A percentile compares a stretch with the other conserved stretches of the same genome.
These are phyloP conservation scores for Phoebastria nigripes DNA, from an alignment of 2,797 vertebrate genomes.

Conservation along the genomic window DNA sequence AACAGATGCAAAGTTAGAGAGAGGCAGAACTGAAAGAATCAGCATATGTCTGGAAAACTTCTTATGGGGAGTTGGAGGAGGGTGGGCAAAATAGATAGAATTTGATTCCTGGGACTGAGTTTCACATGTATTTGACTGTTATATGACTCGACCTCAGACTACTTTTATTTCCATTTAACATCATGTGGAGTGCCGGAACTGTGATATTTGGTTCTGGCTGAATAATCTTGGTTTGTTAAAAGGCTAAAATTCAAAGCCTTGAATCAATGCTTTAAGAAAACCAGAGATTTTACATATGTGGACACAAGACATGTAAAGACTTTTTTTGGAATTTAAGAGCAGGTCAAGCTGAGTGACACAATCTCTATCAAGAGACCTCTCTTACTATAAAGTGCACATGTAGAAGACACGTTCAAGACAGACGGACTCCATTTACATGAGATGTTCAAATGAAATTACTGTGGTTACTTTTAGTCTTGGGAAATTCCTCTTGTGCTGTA, in stretches of 20 bases:
- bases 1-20: constrained; percentile 38
- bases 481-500: constrained; percentile 38
- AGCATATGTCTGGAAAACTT: constrained; percentile 29
- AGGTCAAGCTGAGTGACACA: background rate
- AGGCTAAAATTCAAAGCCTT: constrained; percentile 2
- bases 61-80: background rate
- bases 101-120: constrained; percentile 4
- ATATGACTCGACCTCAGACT: background rate
- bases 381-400: background rate
- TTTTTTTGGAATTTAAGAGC: background rate
- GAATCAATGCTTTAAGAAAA: background rate
- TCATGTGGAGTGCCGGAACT: background rate
- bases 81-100: constrained; percentile 5
- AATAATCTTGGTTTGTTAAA: background rate
- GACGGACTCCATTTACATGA: background rate
- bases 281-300: background rate
- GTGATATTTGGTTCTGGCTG: background rate
- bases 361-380: background rate
- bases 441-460: constrained; percentile 23
- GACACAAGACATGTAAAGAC: background rate
- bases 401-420: background rate
- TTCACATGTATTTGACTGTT: constrained; percentile 22
- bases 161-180: constrained; percentile 20
- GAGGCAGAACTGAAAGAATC: constrained; percentile 24
- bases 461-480: constrained; percentile 36